phyloP scores from a whole-genome alignment of 2,797 vertebrate genomes.

The Steatocranus sp. region DNA sequence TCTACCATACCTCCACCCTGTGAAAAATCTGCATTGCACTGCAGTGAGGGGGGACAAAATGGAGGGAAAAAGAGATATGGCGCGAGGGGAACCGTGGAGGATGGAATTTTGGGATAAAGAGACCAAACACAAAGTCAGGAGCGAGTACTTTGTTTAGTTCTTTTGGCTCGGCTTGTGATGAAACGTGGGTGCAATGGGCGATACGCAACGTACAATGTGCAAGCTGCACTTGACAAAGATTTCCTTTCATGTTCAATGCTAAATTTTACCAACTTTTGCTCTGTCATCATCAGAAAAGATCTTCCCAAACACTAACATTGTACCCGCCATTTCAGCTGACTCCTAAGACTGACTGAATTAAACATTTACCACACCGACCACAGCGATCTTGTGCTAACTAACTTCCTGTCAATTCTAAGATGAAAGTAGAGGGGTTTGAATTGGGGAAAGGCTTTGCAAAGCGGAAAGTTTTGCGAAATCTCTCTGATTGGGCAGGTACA shows the following conservation, averaged over 20 bases:
- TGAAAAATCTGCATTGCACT: constrained; percentile 73
- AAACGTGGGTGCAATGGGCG: constrained; percentile 57
- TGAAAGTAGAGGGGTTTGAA: neutral
- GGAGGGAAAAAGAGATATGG: constrained; percentile 17
- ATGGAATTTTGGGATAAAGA: neutral
- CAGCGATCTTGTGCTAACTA: neutral
- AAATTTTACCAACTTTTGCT: constrained; percentile 39
- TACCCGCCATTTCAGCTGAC: constrained; percentile 10
- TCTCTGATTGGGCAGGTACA: constrained; percentile 13
- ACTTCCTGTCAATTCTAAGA: constrained; percentile 19
- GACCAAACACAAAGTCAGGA: constrained; percentile 10
- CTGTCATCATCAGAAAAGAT: constrained; percentile 33
- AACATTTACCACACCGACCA: constrained; percentile 16
- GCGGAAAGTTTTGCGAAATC: constrained; percentile 6
- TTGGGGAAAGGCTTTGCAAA: neutral
- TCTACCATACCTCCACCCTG: constrained; percentile 59
- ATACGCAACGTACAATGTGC: constrained; percentile 37
- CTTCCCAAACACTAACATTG: constrained; percentile 47
- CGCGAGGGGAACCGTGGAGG: neutral
- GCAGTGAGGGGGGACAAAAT: constrained; percentile 62
- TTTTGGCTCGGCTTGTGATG: constrained; percentile 58
- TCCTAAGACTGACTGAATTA: constrained; percentile 28
- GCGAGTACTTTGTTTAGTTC: constrained; percentile 32
- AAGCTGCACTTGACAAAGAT: constrained; percentile 31
- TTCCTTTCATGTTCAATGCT: constrained; percentile 27